A percentile compares a stretch with the other conserved stretches of the same genome.
Evolutionary conservation across 2,113 vertebrate species (phyloP).

Genomic region (Pimephales promelas): DNA sequence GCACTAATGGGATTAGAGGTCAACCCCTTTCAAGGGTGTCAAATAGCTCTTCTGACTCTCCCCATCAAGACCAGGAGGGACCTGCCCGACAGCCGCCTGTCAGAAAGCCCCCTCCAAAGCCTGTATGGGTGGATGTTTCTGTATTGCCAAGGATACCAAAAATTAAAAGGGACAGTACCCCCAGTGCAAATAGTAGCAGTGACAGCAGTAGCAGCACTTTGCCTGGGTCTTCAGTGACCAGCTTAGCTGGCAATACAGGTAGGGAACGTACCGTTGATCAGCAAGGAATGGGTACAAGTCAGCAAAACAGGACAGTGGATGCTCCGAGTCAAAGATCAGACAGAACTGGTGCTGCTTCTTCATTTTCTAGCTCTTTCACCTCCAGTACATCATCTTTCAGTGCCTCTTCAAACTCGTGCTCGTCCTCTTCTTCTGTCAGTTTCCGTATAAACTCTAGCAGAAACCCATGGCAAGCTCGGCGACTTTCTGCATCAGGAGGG

Average conservation of each 20-base stretch:
- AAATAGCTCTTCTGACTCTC: slow-evolving; percentile 46
- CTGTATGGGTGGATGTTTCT: slow-evolving; percentile 81
- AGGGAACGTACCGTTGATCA: slow-evolving; percentile 70
- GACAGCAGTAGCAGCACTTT: slow-evolving; percentile 57
- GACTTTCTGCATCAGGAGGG: slow-evolving; percentile 72
- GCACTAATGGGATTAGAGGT: slow-evolving; percentile 59
- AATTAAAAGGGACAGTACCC: slow-evolving; percentile 78
- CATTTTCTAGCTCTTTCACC: slow-evolving; percentile 65
- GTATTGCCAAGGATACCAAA: slow-evolving; percentile 94
- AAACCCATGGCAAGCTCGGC: slow-evolving; percentile 79
- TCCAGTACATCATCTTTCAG: slow-evolving; percentile 58
- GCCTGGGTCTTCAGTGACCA: slow-evolving; percentile 80
- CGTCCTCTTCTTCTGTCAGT: slow-evolving; percentile 76
- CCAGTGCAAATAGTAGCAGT: slow-evolving; percentile 50
- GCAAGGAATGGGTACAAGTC: slow-evolving; percentile 43
- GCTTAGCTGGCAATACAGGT: slow-evolving; percentile 83
- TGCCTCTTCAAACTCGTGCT: slow-evolving; percentile 41
- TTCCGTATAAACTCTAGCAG: slow-evolving; percentile 90
- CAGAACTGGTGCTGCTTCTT: slow-evolving; percentile 61
- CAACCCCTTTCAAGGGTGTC: slow-evolving; percentile 5
- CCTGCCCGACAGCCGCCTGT: slow-evolving; percentile 45
- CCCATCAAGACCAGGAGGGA: slow-evolving; percentile 57
- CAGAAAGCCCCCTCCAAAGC: slow-evolving; percentile 71
- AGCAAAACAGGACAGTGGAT: slow-evolving; percentile 62
- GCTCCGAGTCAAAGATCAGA: slow-evolving; percentile 65